Evolutionary conservation across 2,888 invertebrate species (phyloP).

Genomic region (Neoitamus cyanurus): DNA sequence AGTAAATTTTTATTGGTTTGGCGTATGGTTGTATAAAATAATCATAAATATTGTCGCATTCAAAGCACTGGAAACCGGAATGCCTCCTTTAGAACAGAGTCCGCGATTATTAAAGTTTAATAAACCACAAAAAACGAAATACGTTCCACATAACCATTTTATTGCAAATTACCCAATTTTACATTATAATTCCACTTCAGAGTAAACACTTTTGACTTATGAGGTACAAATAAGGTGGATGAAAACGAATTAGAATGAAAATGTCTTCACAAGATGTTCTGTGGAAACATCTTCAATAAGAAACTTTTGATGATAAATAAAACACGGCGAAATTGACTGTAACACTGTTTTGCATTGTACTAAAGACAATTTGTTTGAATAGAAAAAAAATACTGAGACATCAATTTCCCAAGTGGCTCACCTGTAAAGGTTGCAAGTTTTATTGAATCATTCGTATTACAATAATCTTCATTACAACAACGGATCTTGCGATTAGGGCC

Average conservation of each 20-base stretch:
- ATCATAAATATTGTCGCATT: too few relatives aligned
- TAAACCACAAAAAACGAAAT: neutral
- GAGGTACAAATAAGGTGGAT: slow-evolving; percentile 8
- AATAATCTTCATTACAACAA: slow-evolving; percentile 77
- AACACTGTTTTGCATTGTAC: slow-evolving; percentile 14
- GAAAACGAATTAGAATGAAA: slow-evolving; percentile 18
- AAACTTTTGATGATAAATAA: slow-evolving; percentile 6
- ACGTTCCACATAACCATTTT: neutral
- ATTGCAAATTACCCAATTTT: neutral
- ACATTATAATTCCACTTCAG: neutral
- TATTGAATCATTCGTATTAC: slow-evolving; percentile 71
- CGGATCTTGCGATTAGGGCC: slow-evolving; percentile 64
- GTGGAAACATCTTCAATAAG: neutral
- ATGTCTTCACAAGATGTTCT: slow-evolving; percentile 10
- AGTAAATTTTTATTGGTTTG: too few relatives aligned
- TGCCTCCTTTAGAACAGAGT: neutral
- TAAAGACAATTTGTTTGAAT: neutral
- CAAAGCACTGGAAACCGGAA: neutral
- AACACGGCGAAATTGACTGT: slow-evolving; percentile 29
- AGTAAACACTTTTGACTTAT: slow-evolving; percentile 2
- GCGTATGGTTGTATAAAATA: too few relatives aligned
- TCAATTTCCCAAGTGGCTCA: slow-evolving; percentile 57
- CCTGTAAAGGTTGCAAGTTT: slow-evolving; percentile 64
- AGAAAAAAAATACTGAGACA: neutral
- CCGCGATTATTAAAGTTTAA: neutral